These are phyloP conservation scores for Zaprionus lachaisei DNA, from an alignment of 1,140 invertebrate genomes.

Conservation along the genomic window DNA sequence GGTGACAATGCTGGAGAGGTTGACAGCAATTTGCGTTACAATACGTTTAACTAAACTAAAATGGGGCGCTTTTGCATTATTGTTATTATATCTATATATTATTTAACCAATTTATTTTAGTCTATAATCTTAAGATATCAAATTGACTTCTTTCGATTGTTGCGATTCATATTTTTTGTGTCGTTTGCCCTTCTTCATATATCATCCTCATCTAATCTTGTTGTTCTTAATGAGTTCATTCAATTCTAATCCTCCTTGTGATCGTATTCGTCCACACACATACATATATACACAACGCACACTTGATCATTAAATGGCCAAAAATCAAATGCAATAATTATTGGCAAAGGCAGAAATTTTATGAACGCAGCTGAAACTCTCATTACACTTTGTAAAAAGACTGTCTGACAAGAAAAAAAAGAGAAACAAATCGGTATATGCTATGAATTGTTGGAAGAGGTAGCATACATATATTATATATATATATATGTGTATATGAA, in stretches of 20 bases:
- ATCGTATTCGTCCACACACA: slow-evolving; percentile 40
- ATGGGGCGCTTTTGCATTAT: slow-evolving; percentile 25
- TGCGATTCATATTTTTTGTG: slow-evolving; percentile 48
- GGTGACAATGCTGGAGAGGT: slow-evolving; percentile 69
- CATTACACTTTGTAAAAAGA: slow-evolving; percentile 66
- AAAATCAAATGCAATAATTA: slow-evolving; percentile 54
- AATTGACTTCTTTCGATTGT: slow-evolving; percentile 56
- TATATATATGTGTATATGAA: slow-evolving; percentile 33
- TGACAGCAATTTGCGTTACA: slow-evolving; percentile 79
- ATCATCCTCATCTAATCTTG: slow-evolving; percentile 20
- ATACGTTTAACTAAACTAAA: slow-evolving; percentile 76
- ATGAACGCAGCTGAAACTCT: slow-evolving; percentile 51
- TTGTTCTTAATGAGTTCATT: slow-evolving; percentile 12
- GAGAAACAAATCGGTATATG: slow-evolving; percentile 31
- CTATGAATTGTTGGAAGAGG: slow-evolving; percentile 40
- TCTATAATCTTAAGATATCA: slow-evolving; percentile 44
- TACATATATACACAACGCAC: slow-evolving; percentile 40
- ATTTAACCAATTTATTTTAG: slow-evolving; percentile 71
- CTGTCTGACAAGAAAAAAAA: slow-evolving; percentile 62
- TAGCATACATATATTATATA: slow-evolving; percentile 35
- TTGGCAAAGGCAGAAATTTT: slow-evolving; percentile 44
- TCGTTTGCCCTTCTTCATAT: slow-evolving; percentile 57
- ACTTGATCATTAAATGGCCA: slow-evolving; percentile 67
- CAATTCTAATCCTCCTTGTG: neutral
- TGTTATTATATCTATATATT: slow-evolving; percentile 61